Evolutionary conservation across 2,113 vertebrate genomes (phyloP).

Genomic region (Centrocercus urophasianus): DNA sequence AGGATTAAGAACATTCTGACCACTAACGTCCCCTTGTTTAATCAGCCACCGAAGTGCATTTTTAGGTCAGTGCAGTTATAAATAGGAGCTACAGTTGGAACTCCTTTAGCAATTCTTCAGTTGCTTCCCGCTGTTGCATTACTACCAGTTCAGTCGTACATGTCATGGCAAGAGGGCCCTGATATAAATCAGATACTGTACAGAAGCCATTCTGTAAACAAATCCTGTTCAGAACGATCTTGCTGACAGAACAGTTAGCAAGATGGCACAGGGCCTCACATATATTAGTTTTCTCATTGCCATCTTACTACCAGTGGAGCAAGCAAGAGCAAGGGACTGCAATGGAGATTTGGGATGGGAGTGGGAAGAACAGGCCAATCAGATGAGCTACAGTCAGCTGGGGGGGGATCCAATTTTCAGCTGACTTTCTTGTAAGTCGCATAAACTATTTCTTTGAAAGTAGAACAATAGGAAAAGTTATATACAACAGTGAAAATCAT

Average conservation of each 20-base stretch:
- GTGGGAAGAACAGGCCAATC: accelerated
- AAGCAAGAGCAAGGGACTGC: not conserved
- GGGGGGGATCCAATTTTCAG: not conserved
- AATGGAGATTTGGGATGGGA: not conserved
- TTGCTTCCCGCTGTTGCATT: not conserved
- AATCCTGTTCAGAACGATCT: not conserved
- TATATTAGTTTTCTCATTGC: not conserved
- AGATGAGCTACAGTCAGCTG: not conserved
- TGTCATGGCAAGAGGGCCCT: not conserved
- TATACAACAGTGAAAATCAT: not conserved
- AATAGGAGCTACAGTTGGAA: slow-evolving; percentile 3
- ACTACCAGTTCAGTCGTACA: not conserved
- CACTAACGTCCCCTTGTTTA: not conserved
- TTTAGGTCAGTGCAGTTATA: slow-evolving; percentile 41
- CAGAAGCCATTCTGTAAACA: slow-evolving; percentile 41
- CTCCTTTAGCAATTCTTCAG: not conserved
- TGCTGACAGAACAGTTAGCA: slow-evolving; percentile 44
- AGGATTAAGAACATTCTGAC: not conserved
- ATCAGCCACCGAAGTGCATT: slow-evolving; percentile 11
- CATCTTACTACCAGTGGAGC: not conserved
- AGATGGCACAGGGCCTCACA: not conserved
- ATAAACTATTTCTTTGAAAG: not conserved
- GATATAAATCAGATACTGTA: slow-evolving; percentile 34
- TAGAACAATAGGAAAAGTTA: not conserved
- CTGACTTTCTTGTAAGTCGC: not conserved